Base-by-base conservation (phyloP, 2,888 invertebrate genomes). In the Amiota communis region DNA sequence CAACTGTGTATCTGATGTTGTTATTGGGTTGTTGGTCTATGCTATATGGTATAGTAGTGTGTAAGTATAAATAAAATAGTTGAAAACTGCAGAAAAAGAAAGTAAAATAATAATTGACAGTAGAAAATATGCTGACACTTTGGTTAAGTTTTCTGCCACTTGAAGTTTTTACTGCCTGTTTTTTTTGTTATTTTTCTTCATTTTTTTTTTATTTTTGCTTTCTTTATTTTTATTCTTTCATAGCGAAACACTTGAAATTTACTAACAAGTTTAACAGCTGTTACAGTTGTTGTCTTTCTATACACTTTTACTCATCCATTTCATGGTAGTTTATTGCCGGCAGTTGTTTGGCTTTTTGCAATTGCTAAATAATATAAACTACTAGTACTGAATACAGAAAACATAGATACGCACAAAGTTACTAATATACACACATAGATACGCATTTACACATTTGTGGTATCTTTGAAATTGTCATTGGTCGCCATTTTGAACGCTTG, bases 71-170 rank as follows among this genome's bases (percentile, higher is more conserved):
- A 51, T 51, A 12, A 51, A 51, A 51, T 2, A 12, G 53, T 51
- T 12, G 4, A 12, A 51, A 49, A 17, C 1, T 48, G 15, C 49
- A 53, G 57, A 57, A 36, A 13, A 69, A 69, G 46, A 69, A 56
- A 53, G n/a, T n/a, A 70, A 46, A 46, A 57, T 47, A 57, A 71
- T 71, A 71, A 71, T 71, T 71, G 71, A 64, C 71, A 71, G 71
- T 63, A 64, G 56, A 71, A 71, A 71, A 71, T 71, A 71, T 71
- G 63, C 71, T 63, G 64, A 63, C 71, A 71, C 64, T 71, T 71
- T 53, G 53, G 51, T 64, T 63, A 71, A 71, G 71, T 71, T 71
- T 17, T 64, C 67, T 23, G 23, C 67, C 67, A 68, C 67, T 68
- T 68, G 67, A 68, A 68, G 67, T 53, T 68, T 36, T 36, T 36